Evolutionary conservation across 2,113 vertebrate genomes (phyloP).

Genomic region (Arvicanthis niloticus): DNA sequence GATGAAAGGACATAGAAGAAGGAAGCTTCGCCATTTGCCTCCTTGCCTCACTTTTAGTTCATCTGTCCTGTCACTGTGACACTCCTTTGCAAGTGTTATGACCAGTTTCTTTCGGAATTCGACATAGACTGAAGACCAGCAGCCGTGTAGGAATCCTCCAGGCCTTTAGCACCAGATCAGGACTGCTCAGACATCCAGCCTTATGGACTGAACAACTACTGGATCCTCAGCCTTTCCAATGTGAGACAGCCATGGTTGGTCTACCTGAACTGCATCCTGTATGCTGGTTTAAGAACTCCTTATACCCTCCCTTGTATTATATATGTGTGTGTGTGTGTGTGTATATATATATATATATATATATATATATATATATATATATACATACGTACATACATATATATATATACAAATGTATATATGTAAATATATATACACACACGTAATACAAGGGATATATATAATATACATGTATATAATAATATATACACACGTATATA

Average conservation of each 20-base stretch:
- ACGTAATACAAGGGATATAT: too few relatives aligned
- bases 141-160: neutral
- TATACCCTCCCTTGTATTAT: neutral
- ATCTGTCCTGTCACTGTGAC: neutral
- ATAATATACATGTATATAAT: too few relatives aligned
- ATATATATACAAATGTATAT: too few relatives aligned
- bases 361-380: too few relatives aligned
- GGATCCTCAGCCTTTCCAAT: neutral
- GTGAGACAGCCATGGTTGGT: neutral
- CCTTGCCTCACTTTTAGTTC: neutral
- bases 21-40: neutral
- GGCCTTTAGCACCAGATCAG: neutral
- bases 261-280: neutral
- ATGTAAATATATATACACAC: too few relatives aligned
- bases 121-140: neutral
- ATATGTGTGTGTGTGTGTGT: accelerated
- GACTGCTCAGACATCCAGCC: neutral
- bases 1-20: neutral
- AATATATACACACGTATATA: too few relatives aligned
- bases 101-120: neutral
- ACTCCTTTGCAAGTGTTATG: too few relatives aligned
- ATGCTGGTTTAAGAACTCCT: neutral
- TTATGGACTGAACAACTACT: neutral
- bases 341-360: too few relatives aligned
- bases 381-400: too few relatives aligned